Conservation (phyloP, 2,113 vertebrate species). For the Dasyornis broadbenti region DNA sequence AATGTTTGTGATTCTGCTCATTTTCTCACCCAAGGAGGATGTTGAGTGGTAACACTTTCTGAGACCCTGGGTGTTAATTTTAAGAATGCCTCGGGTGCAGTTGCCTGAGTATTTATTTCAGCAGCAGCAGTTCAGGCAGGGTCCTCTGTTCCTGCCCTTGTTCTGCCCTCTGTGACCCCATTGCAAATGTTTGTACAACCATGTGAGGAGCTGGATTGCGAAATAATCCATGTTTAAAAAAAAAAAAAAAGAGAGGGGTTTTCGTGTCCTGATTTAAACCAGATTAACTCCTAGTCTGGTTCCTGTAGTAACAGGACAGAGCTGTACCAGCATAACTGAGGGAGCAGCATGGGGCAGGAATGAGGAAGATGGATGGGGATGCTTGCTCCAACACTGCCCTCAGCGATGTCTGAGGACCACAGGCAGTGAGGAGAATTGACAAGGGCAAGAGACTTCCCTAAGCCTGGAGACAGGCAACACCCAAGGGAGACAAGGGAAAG, state of each 20-base stretch:
- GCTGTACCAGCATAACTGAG: background rate
- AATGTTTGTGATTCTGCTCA: conserved; percentile 1
- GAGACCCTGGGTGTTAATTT: conserved; percentile 2
- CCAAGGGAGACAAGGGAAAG: background rate
- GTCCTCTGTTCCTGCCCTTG: conserved; percentile 2
- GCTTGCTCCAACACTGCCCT: background rate
- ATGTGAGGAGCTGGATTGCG: background rate
- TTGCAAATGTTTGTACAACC: conserved; percentile 30
- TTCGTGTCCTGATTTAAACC: background rate
- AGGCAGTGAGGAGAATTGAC: background rate
- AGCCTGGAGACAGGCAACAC: background rate
- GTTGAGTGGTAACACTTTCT: background rate
- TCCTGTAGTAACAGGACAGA: background rate
- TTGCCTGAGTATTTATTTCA: conserved; percentile 21
- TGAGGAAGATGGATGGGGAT: background rate
- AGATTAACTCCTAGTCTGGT: background rate
- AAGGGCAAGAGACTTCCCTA: background rate
- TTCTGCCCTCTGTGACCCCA: conserved; percentile 18
- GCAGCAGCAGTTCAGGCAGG: background rate
- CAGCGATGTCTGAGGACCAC: background rate
- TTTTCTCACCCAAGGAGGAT: background rate
- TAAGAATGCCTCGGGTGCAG: background rate
- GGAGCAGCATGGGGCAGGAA: background rate
- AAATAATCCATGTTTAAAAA: background rate
- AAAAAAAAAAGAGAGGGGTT: background rate